These are phyloP conservation scores for Eulemur macaco DNA, from an alignment of 2,113 vertebrate genomes.

Conservation along the genomic window DNA sequence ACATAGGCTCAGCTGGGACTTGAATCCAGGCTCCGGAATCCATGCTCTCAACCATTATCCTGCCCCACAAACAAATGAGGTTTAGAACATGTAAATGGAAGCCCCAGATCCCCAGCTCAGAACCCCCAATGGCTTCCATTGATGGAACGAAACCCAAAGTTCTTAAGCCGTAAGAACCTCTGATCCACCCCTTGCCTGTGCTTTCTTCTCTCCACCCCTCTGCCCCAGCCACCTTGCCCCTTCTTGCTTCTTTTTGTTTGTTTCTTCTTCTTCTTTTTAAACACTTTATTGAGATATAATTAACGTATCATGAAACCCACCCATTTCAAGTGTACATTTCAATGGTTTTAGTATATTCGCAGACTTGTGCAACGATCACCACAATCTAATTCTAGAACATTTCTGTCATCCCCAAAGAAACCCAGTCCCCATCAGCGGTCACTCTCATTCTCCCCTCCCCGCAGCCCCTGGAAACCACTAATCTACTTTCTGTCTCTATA, in stretches of 20 bases:
- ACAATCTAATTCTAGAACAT: background rate
- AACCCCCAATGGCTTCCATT: background rate
- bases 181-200: background rate
- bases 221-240: no score
- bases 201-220: background rate
- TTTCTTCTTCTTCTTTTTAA: background rate
- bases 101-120: background rate
- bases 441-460: background rate
- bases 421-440: rapidly evolving
- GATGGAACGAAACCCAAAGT: background rate
- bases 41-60: rapidly evolving
- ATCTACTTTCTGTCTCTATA: background rate
- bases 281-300: background rate
- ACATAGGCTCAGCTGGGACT: background rate
- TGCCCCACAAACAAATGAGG: rapidly evolving
- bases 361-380: background rate
- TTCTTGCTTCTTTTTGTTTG: background rate
- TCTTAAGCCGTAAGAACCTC: background rate
- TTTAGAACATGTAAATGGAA: background rate
- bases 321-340: background rate
- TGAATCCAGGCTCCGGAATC: background rate
- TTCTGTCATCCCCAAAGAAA: background rate
- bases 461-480: background rate
- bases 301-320: background rate
- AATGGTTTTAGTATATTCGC: background rate